Percentiles rank a stretch among this genome's conserved stretches.
These are phyloP conservation scores for Dendrocopos noguchii DNA, from an alignment of 2,113 vertebrate species.

Conservation along the genomic window DNA sequence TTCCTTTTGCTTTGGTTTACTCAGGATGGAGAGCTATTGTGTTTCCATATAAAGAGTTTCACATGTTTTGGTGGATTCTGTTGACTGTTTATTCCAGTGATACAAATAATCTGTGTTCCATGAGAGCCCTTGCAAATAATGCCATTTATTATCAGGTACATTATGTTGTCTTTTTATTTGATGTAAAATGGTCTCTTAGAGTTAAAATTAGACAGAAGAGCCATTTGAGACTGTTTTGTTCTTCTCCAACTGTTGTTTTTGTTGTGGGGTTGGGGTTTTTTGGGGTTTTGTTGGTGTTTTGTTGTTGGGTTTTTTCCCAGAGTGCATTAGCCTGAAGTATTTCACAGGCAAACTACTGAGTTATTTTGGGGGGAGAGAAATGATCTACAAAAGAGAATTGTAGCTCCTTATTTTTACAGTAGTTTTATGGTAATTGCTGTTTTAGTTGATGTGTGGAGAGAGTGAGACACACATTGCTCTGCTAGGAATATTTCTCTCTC, in stretches of 20 bases:
- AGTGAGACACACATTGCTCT: neutral
- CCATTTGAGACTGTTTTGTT: slow-evolving; percentile 51
- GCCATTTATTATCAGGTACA: neutral
- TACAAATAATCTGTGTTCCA: slow-evolving; percentile 2
- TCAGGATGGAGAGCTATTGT: neutral
- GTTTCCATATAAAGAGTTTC: neutral
- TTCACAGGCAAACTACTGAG: slow-evolving; percentile 16
- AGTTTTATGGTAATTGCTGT: neutral
- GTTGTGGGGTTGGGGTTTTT: no score
- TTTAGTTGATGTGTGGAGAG: slow-evolving; percentile 33
- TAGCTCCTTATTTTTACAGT: slow-evolving; percentile 25
- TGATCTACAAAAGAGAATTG: neutral
- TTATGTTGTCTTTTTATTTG: slow-evolving; percentile 25
- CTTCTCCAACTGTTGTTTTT: neutral
- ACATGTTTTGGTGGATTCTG: slow-evolving; percentile 20
- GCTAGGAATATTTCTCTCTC: neutral
- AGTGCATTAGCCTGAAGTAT: slow-evolving; percentile 55
- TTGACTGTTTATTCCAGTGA: slow-evolving; percentile 19
- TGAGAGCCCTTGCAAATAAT: slow-evolving; percentile 8
- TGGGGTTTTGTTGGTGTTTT: no score
- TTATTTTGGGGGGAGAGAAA: slow-evolving; percentile 27
- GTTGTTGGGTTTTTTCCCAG: neutral
- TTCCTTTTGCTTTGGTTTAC: neutral
- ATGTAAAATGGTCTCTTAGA: slow-evolving; percentile 26
- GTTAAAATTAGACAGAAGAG: slow-evolving; percentile 54